These are phyloP conservation scores for Sinotaia quadrata DNA, from an alignment of 2,888 invertebrate species.

Conservation along the genomic window DNA sequence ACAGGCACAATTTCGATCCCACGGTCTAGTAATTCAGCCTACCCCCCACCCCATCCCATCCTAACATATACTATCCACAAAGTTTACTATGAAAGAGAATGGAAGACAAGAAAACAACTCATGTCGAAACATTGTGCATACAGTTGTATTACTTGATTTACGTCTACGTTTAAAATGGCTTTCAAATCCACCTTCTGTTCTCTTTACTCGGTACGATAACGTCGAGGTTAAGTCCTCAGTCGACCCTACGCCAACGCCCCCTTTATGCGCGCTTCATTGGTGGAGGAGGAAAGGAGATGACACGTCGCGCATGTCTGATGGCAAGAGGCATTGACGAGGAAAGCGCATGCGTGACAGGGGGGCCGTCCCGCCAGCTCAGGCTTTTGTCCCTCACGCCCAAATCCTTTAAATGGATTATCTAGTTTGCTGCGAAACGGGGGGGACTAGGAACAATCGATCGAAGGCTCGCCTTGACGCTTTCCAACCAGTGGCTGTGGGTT, in stretches of 20 bases:
- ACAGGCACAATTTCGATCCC: no score
- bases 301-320: slow-evolving; percentile 5
- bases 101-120: no score
- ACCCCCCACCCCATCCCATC: no score
- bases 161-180: no score
- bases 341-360: slow-evolving; percentile 6
- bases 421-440: neutral
- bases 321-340: neutral
- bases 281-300: neutral
- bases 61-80: no score
- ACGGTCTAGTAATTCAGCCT: no score
- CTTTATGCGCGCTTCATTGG: neutral
- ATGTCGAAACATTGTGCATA: no score
- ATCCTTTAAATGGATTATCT: slow-evolving; percentile 16
- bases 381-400: neutral
- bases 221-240: neutral
- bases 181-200: no score
- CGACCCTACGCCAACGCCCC: slow-evolving; percentile 2
- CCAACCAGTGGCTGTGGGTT: neutral
- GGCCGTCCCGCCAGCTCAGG: slow-evolving; percentile 2
- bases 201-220: no score
- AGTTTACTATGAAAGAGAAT: no score
- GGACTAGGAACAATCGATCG: neutral
- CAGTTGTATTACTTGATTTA: no score
- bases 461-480: neutral